Percentiles rank a stretch among this genome's conserved stretches.
Conservation (phyloP, 2,113 vertebrate species). For the Mustelus asterias region DNA sequence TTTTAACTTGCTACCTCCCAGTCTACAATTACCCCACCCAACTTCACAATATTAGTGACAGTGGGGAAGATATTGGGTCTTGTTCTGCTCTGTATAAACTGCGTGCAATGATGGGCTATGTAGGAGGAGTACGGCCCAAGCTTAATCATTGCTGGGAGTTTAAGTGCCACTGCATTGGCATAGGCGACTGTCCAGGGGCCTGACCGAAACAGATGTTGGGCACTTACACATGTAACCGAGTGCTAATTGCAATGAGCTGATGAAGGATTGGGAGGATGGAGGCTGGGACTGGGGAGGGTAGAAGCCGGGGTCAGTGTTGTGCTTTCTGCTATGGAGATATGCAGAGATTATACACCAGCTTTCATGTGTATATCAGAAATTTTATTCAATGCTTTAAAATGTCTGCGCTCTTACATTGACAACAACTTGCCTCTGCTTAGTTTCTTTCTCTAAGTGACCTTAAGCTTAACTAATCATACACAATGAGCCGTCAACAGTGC, state of each 20-base stretch:
- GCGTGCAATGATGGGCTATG: background rate
- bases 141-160: background rate
- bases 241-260: background rate
- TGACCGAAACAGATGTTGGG: background rate
- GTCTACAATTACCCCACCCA: too few relatives aligned
- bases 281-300: background rate
- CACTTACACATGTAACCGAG: too few relatives aligned
- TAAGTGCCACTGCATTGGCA: background rate
- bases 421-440: too few relatives aligned
- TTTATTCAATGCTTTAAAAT: background rate
- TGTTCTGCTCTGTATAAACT: background rate
- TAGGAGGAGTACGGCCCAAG: background rate
- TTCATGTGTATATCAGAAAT: background rate
- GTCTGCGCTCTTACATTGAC: too few relatives aligned
- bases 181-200: background rate
- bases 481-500: too few relatives aligned
- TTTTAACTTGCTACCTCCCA: too few relatives aligned
- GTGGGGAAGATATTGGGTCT: background rate
- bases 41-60: background rate
- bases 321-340: background rate
- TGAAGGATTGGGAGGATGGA: background rate
- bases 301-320: background rate
- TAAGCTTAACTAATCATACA: background rate
- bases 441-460: too few relatives aligned
- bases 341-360: background rate